Conservation (phyloP, 2,797 vertebrate genomes). For the Phrynocephalus vlangalii region DNA sequence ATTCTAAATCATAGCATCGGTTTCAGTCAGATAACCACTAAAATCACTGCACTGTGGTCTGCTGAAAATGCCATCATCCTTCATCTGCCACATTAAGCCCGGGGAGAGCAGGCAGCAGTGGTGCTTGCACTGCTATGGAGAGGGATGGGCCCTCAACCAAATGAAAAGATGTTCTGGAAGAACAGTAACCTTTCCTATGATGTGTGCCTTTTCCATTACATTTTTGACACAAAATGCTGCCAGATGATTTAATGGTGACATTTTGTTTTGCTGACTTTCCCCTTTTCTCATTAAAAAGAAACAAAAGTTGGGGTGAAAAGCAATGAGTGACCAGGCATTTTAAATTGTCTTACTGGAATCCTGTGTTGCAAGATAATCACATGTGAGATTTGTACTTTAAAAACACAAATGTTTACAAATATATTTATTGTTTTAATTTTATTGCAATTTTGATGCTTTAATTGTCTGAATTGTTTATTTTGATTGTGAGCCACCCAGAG, state of each 20-base stretch:
- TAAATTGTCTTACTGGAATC: constrained; percentile 79
- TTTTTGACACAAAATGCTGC: constrained; percentile 87
- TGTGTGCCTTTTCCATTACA: constrained; percentile 89
- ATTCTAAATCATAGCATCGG: constrained; percentile 74
- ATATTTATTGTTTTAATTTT: too few relatives aligned
- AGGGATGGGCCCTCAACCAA: constrained; percentile 78
- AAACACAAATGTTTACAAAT: neutral
- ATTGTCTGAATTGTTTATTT: too few relatives aligned
- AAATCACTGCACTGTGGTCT: constrained; percentile 83
- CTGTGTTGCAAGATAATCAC: constrained; percentile 50
- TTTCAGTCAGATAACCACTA: constrained; percentile 77
- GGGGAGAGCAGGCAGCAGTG: constrained; percentile 69
- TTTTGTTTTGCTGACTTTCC: constrained; percentile 96
- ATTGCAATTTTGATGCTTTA: too few relatives aligned
- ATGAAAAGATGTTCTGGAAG: constrained; percentile 84
- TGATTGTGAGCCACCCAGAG: too few relatives aligned
- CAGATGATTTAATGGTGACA: constrained; percentile 96
- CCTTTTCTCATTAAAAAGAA: constrained; percentile 80
- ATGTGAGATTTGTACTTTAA: constrained; percentile 26
- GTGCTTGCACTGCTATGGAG: constrained; percentile 70
- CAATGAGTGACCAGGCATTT: constrained; percentile 83
- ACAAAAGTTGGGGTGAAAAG: constrained; percentile 72
- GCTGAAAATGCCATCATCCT: constrained; percentile 85
- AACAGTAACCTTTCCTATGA: constrained; percentile 90
- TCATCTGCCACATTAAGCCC: constrained; percentile 83